Conservation (phyloP, 1,140 invertebrate species). For the Rhynchophorus ferrugineus region DNA sequence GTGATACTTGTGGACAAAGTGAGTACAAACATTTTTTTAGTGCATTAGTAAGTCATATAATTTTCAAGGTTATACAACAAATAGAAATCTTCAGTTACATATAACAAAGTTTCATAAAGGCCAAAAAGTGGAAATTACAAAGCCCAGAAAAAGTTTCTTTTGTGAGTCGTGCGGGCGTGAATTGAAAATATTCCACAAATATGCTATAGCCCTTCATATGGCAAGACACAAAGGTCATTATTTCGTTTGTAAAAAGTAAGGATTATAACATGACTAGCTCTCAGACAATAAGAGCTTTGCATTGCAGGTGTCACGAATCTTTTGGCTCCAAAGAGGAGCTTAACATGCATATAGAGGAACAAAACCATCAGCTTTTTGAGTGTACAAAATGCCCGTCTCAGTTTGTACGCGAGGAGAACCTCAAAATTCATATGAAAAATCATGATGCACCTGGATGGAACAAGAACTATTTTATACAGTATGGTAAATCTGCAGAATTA, state of each 20-base stretch:
- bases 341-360: constrained; percentile 10
- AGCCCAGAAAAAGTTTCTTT: constrained; percentile 16
- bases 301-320: constrained; percentile 19
- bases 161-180: constrained; percentile 15
- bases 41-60: too few species aligned
- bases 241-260: constrained; percentile 16
- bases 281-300: too few species aligned
- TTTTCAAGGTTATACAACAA: constrained; percentile 16
- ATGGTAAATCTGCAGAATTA: constrained; percentile 12
- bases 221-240: constrained; percentile 18
- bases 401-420: constrained; percentile 15
- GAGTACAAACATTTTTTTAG: constrained; percentile 1
- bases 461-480: constrained; percentile 15
- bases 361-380: constrained; percentile 8
- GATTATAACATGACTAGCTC: too few species aligned
- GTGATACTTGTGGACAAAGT: constrained; percentile 20
- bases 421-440: constrained; percentile 16
- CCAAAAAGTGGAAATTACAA: constrained; percentile 8
- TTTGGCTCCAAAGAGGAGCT: constrained; percentile 11
- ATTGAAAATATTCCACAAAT: constrained; percentile 17
- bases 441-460: constrained; percentile 20
- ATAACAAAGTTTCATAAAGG: constrained; percentile 18
- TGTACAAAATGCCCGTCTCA: constrained; percentile 11
- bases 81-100: constrained; percentile 13
- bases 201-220: constrained; percentile 15